These are phyloP conservation scores for Stegana nigrithorax DNA, from an alignment of 2,888 invertebrate genomes.

Conservation along the genomic window DNA sequence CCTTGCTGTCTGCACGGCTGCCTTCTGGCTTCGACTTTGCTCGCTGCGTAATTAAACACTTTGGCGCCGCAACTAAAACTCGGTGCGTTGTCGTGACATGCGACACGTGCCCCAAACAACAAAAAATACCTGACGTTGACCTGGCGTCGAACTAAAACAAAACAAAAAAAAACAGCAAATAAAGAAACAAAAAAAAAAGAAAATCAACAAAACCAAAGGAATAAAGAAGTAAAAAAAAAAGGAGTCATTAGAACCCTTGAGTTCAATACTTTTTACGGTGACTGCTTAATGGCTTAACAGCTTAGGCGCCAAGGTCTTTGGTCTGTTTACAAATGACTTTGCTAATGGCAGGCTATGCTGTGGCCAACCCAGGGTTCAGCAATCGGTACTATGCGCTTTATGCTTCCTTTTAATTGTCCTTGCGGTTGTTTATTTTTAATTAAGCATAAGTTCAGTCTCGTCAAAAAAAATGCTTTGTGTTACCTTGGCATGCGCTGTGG, in stretches of 20 bases:
- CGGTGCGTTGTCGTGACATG: slow-evolving; percentile 13
- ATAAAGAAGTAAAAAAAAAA: slow-evolving; percentile 38
- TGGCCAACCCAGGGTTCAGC: no score
- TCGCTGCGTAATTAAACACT: not conserved
- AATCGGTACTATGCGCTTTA: no score
- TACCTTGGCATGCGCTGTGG: no score
- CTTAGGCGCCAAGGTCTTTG: slow-evolving; percentile 48
- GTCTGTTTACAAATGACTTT: no score
- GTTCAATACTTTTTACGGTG: slow-evolving; percentile 5
- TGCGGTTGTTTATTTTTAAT: no score
- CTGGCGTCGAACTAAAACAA: slow-evolving; percentile 27
- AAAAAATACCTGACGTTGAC: slow-evolving; percentile 28
- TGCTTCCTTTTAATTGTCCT: no score
- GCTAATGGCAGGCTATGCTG: no score
- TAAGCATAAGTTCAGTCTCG: no score
- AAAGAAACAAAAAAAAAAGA: slow-evolving; percentile 49
- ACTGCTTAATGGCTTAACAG: slow-evolving; percentile 50
- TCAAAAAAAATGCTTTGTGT: no score
- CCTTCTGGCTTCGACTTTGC: no score
- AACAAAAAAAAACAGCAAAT: slow-evolving; percentile 15
- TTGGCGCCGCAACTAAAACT: slow-evolving; percentile 17
- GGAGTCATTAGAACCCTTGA: slow-evolving; percentile 44
- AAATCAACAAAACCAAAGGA: slow-evolving; percentile 57
- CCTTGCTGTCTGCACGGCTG: no score
- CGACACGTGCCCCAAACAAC: slow-evolving; percentile 36